These are phyloP conservation scores for Chromis chromis DNA, from an alignment of 2,797 vertebrate species.

Conservation along the genomic window DNA sequence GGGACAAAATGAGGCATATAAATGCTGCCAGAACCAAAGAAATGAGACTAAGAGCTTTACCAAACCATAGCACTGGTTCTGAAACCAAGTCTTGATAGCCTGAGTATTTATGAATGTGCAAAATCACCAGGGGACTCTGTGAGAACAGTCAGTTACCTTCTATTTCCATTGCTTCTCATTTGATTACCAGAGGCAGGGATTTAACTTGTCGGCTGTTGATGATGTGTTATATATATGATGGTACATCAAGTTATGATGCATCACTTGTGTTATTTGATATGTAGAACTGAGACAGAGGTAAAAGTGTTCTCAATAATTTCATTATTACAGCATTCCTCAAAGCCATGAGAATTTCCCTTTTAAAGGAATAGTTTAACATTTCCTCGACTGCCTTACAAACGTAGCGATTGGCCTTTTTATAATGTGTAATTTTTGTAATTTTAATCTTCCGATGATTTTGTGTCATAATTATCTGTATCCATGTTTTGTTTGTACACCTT, in stretches of 20 bases:
- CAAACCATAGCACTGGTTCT: slow-evolving; percentile 56
- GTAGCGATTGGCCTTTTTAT: too few relatives aligned
- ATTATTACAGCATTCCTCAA: background rate
- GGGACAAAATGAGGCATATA: slow-evolving; percentile 60
- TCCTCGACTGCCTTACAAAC: too few relatives aligned
- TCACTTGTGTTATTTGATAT: background rate
- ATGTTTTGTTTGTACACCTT: background rate
- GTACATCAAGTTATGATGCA: slow-evolving; percentile 11
- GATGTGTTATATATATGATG: background rate
- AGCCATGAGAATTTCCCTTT: background rate
- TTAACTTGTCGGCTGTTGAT: background rate
- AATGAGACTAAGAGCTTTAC: slow-evolving; percentile 59
- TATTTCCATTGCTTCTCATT: slow-evolving; percentile 16
- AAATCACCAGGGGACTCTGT: slow-evolving; percentile 47
- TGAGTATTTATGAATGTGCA: slow-evolving; percentile 58
- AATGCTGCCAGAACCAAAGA: slow-evolving; percentile 50
- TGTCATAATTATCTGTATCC: too few relatives aligned
- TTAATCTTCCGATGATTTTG: background rate
- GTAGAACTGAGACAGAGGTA: too few relatives aligned
- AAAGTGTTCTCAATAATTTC: background rate
- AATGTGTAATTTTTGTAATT: too few relatives aligned
- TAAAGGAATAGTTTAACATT: background rate
- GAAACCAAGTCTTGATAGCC: slow-evolving; percentile 60
- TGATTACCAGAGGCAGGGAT: slow-evolving; percentile 15
- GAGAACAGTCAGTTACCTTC: slow-evolving; percentile 40